phyloP scores from a whole-genome alignment of 2,113 vertebrate species.

The Coregonus clupeaformis region DNA sequence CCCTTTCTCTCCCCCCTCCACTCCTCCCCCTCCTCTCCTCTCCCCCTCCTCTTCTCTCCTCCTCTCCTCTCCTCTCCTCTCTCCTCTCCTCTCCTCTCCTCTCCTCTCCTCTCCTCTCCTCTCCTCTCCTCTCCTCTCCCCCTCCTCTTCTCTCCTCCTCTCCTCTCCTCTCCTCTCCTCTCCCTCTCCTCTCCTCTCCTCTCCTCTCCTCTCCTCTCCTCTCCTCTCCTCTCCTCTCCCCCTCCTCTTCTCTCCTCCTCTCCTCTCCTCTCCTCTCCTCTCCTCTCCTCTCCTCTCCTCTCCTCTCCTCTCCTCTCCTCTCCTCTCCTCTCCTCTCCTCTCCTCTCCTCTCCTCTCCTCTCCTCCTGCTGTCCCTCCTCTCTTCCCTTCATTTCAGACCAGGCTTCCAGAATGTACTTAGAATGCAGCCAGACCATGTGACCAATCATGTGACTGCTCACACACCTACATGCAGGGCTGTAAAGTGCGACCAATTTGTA shows the following conservation, averaged over 20 bases:
- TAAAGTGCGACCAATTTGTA: background rate
- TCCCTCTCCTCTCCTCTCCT: background rate
- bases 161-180: too few species aligned
- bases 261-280: background rate
- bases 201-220: background rate
- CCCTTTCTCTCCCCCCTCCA: background rate
- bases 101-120: too few species aligned
- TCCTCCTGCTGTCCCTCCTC: too few species aligned
- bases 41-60: constrained; percentile 31
- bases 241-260: background rate
- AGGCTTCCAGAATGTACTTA: too few species aligned
- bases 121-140: background rate
- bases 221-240: constrained; percentile 16
- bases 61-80: constrained; percentile 28
- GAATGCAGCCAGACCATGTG: constrained; percentile 33
- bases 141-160: too few species aligned
- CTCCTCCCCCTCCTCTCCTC: background rate
- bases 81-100: constrained; percentile 9
- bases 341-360: too few species aligned
- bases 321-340: too few species aligned
- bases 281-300: background rate
- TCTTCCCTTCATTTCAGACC: constrained; percentile 31
- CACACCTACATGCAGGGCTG: background rate
- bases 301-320: background rate
- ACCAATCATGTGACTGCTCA: constrained; percentile 13